Base-by-base conservation (phyloP, 2,888 invertebrate genomes). In the Biston betularia region DNA sequence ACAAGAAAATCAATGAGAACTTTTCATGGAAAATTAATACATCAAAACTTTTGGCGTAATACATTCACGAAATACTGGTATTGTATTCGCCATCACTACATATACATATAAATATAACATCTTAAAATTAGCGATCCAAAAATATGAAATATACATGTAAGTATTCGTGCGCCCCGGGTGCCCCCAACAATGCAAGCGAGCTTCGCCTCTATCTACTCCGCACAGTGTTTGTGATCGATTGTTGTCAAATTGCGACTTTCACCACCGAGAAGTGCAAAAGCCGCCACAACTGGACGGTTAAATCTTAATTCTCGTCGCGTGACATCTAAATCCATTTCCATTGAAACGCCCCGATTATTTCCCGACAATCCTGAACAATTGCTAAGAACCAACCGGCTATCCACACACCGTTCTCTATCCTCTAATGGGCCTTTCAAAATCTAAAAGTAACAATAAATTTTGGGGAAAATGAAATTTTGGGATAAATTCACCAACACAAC, bases 101-200 rank as follows among this genome's bases (percentile, higher is more conserved):
- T 92, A 92, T 92, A 93, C 88, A 93, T 93, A 92, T 93, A 93
- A 93, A 93, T 93, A 93, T 93, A 93, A 92, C 92, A 90, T 93
- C 93, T 93, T 93, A 93, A 93, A 93, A 92, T 92, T 93, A 93
- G 93, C 93, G 88, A 93, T 93, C 93, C 93, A 93, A 93, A 93
- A 93, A 93, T 93, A 93, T 92, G 92, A 93, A 93, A 92, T 93
- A 93, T 93, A 92, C 93, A 90, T 89, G 89, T 89, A 89, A 24
- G 90, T 90, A 86, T 89, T 87, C 87, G 88, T 86, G 89, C 91
- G 89, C 92, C 92, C 86, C 89, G 83, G 89, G 87, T 87, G 86
- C 82, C 81, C 79, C 79, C 79, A 81, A 77, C 81, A 79, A 75
- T 80, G 76, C 87, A 81, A 86, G 87, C 84, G 85, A 83, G 79